phyloP scores from a whole-genome alignment of 2,113 vertebrate genomes.

The Ammodytes marinus region DNA sequence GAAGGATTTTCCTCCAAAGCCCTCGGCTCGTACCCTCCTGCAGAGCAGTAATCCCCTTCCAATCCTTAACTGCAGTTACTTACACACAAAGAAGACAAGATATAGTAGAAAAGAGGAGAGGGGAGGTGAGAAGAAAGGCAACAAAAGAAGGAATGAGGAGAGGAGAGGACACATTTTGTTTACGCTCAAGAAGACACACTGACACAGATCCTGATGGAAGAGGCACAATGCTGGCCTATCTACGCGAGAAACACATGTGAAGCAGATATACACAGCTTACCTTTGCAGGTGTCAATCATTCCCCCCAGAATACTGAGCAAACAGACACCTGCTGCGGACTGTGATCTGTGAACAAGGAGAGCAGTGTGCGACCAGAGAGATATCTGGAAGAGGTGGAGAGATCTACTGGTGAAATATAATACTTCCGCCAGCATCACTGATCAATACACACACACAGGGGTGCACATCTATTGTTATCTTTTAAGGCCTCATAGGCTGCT shows the following conservation, averaged over 20 bases:
- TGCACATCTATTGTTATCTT: slow-evolving; percentile 26
- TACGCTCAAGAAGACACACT: no score
- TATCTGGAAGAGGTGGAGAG: slow-evolving; percentile 40
- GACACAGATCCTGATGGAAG: background rate
- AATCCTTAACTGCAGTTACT: slow-evolving; percentile 62
- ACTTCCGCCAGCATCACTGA: slow-evolving; percentile 47
- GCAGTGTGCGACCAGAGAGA: slow-evolving; percentile 22
- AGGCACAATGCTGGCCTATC: background rate
- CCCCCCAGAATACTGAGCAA: slow-evolving; percentile 14
- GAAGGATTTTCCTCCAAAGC: slow-evolving; percentile 73
- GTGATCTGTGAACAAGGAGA: slow-evolving; percentile 22
- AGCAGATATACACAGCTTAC: slow-evolving; percentile 2
- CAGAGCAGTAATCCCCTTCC: slow-evolving; percentile 71
- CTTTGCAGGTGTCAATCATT: slow-evolving; percentile 39
- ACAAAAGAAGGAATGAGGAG: background rate
- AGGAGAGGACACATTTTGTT: background rate
- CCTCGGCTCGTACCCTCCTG: slow-evolving; percentile 62
- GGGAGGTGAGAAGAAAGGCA: background rate
- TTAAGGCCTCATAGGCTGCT: slow-evolving; percentile 17
- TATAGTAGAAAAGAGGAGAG: background rate
- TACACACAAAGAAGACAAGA: background rate
- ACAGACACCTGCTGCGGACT: slow-evolving; percentile 36
- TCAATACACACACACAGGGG: slow-evolving; percentile 53
- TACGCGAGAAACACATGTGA: background rate
- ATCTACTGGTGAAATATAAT: slow-evolving; percentile 64